These are phyloP conservation scores for Hydrotaea cyrtoneurina DNA, from an alignment of 2,888 invertebrate genomes.

Conservation along the genomic window DNA sequence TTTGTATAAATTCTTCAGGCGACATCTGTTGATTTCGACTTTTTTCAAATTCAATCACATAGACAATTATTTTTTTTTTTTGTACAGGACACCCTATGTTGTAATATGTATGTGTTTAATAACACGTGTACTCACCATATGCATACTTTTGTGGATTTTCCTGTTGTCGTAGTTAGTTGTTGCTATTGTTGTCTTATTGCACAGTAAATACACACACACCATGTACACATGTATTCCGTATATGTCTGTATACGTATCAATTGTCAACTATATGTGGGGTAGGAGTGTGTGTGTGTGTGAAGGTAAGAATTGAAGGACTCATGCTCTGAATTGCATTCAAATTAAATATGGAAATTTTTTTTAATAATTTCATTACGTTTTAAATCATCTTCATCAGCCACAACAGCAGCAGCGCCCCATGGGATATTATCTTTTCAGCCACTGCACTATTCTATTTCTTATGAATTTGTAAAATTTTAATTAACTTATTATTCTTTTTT, in stretches of 20 bases:
- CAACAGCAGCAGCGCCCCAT: not conserved
- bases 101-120: slow-evolving; percentile 13
- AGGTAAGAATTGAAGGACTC: slow-evolving; percentile 17
- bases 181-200: slow-evolving; percentile 14
- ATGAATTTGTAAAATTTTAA: not conserved
- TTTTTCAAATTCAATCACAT: no score
- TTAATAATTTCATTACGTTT: slow-evolving; percentile 6
- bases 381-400: not conserved
- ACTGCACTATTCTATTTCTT: not conserved
- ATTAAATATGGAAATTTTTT: slow-evolving; percentile 23
- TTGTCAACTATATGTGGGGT: not conserved
- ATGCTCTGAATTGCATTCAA: slow-evolving; percentile 18
- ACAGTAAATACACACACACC: slow-evolving; percentile 19
- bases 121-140: slow-evolving; percentile 40
- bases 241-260: not conserved
- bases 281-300: not conserved
- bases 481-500: not conserved
- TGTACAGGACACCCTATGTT: no score
- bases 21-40: no score
- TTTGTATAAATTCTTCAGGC: no score
- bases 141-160: slow-evolving; percentile 26
- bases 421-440: not conserved
- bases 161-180: not conserved
- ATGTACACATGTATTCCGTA: not conserved
- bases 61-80: no score